Evolutionary conservation across 1,140 invertebrate genomes (phyloP), one percentile per base, ranked within the genome.

Genomic region (Drosophila novamexicana): DNA sequence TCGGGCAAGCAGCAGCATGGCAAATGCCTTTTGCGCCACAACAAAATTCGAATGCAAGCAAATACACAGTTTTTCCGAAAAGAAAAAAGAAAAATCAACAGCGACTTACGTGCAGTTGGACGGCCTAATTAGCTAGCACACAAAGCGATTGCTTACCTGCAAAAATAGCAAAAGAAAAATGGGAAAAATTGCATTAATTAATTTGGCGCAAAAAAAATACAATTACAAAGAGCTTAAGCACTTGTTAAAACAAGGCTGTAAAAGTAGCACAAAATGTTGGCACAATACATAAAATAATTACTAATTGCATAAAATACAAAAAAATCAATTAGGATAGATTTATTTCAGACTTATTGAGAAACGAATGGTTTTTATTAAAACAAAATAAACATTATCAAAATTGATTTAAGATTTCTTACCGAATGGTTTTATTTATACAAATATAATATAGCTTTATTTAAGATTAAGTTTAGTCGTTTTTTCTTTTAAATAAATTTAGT

Each of bases 51-150:
- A 57, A 58, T 2, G 59, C 68, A 52, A 64, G 47, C 59, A 77
- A 80, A 58, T 22, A 22, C 2, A 2, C 22, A 22, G 22, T 29
- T 29, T 29, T 29, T 29, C 0, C 4, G 22, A 29, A 47, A 49
- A 49, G 36, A 44, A 56, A 54, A 53, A 14, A 14, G 14, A 14
- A 14, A 16, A 52, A 22, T 18, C 16, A 32, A 7, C 32, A 72
- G 52, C 42, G 76, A 89, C 84, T 88, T 81, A 88, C 83, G 53
- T 82, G 75, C 68, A 65, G 64, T 67, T 70, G 61, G 62, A 80
- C 63, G 84, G 77, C 77, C 84, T 88, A 89, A 88, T 88, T 88
- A 89, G 76, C 72, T 70, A 58, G 62, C 29, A 45, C 53, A 72
- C 53, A 86, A 82, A 70, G 63, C 40, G 65, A 45, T 12, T 22